Evolutionary conservation across 2,888 invertebrate species (phyloP), one percentile per base, ranked within the genome.

Genomic region (Cyclophora punctaria): DNA sequence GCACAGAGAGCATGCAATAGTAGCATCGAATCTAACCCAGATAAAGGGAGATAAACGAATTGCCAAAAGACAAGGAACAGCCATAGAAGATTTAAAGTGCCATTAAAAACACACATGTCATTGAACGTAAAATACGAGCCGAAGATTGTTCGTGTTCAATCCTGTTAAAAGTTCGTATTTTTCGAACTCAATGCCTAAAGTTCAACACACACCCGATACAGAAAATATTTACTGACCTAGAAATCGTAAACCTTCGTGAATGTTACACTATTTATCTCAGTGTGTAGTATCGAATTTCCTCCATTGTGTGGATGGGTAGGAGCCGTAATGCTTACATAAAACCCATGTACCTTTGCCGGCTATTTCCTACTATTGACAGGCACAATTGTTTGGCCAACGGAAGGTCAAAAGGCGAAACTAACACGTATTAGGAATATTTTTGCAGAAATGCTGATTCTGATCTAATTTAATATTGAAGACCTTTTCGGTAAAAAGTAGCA

Each of bases 191-290:
- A 44, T 44, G 33, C 44, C 44, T 44, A 33, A 34, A 44, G 34
- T 44, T 34, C 44, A 44, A 4, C 20, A 34, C 34, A 20, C 37
- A 37, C 5, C 37, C 37, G 37, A 37, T 37, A 37, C 37, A 20
- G 20, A 44, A 34, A 33, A 34, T 44, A 44, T 44, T 44, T 7
- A 44, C 47, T 7, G 35, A 34, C 46, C 51, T 35, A 46, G 47
- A 56, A 37, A 63, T 47, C 45, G 45, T n/a, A 6, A 48, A 52
- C 44, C 53, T 59, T 58, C 57, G 33, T 34, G 7, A 44, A 54
- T 59, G 59, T 62, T 54, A 50, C 56, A 64, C 56, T 57, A 64
- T 66, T 66, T 64, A 59, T 64, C 57, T 52, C 46, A 5, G 51
- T 54, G 35, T 6, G 53, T 57, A 57, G 64, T 49, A 51, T 66